Evolutionary conservation across 1,140 invertebrate species (phyloP), one percentile per base, ranked within the genome.

Genomic region (Cydia amplana): DNA sequence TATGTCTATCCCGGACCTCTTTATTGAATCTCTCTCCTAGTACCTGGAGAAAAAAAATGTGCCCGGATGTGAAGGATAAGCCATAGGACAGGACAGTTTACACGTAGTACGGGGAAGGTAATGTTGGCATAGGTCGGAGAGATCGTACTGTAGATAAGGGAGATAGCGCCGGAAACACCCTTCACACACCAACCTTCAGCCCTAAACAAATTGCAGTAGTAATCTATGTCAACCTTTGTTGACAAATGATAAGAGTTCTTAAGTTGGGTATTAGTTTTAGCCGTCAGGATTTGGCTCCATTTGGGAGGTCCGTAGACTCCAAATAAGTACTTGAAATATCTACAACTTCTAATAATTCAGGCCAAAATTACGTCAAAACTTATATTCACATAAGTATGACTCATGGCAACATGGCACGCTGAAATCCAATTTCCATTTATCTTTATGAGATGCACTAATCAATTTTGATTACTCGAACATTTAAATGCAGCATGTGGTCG

Each of bases 101-200:
- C 88, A 88, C 89, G 87, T 91, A 86, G 80, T 80, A 77, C 78
- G 82, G 51, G 73, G 79, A 73, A 80, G 82, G 83, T 87, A 83
- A 87, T 87, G 85, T 90, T 90, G 83, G 84, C 78, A 85, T 87
- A 91, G 87, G 87, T 87, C 87, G 80, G 79, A 76, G 74, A 82
- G 81, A 88, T 83, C 67, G 81, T 79, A 80, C 82, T 83, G 77
- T 25, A 82, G 87, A 89, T 88, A 88, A 87, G 28, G 36, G 23
- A 83, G 83, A 89, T 88, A 85, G 83, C 78, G 74, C 79, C 78
- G 82, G 83, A 87, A 87, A 85, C 76, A 67, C 9, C 18, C 20
- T 23, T 43, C 20, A 32, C 20, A 32, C n/a, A 70, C 16, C 65
- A 70, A 18, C 32, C 65, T 70, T 70, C 32, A 36, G 65, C 5